Percentiles rank a stretch among this genome's conserved stretches.
Evolutionary conservation across 1,140 invertebrate species (phyloP).

Genomic region (Bombus impatiens): DNA sequence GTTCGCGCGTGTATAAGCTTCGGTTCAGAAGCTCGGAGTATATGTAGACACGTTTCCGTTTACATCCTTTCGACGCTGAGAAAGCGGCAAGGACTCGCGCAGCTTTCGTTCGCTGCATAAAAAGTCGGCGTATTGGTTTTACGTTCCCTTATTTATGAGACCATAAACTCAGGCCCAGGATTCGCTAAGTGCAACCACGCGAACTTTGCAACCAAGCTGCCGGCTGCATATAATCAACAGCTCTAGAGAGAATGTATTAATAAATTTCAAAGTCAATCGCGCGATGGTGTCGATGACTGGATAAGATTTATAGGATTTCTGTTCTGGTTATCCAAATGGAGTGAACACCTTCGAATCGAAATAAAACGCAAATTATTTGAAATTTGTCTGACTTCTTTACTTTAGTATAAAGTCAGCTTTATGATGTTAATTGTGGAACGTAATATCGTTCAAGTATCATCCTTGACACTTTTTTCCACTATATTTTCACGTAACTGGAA

Average conservation of each 20-base stretch:
- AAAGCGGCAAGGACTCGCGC: neutral
- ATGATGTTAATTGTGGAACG: no score
- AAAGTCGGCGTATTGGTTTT: constrained; percentile 75
- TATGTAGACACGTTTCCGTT: constrained; percentile 39
- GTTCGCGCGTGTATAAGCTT: constrained; percentile 63
- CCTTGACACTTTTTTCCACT: no score
- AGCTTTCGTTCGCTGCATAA: constrained; percentile 59
- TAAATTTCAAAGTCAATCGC: constrained; percentile 57
- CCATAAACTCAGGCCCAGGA: constrained; percentile 69
- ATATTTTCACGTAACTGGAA: no score
- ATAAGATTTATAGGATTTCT: neutral
- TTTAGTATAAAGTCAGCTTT: no score
- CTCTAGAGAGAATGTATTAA: constrained; percentile 35
- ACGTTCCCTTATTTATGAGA: constrained; percentile 78
- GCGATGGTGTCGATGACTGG: constrained; percentile 13
- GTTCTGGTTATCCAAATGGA: no score
- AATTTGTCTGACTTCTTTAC: no score
- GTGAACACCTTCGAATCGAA: no score
- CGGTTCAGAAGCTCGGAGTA: constrained; percentile 67
- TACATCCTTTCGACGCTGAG: neutral
- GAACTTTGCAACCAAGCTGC: neutral
- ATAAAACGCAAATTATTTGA: no score
- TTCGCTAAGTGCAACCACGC: constrained; percentile 61
- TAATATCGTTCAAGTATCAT: no score
- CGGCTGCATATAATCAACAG: constrained; percentile 16